These are phyloP conservation scores for Uria aalge DNA, from an alignment of 2,113 vertebrate species.

Conservation along the genomic window DNA sequence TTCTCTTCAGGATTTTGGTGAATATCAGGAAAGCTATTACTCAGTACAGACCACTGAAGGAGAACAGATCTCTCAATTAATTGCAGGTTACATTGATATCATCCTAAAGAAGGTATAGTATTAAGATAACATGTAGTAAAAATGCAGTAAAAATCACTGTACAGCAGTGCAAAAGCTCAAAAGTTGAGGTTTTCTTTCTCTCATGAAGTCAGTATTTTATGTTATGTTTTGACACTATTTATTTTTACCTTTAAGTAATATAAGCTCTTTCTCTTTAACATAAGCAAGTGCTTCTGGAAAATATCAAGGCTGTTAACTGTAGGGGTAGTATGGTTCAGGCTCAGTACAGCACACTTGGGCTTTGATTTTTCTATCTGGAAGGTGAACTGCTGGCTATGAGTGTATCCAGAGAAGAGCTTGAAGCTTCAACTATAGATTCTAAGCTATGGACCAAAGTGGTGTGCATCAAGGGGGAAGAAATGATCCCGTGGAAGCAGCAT, in stretches of 20 bases:
- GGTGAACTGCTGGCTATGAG: not conserved
- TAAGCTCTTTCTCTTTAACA: not conserved
- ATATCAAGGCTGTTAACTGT: not conserved
- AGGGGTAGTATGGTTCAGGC: not conserved
- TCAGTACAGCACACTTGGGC: not conserved
- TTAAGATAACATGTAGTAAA: not conserved
- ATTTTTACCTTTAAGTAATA: not conserved
- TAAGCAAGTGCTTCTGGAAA: not conserved
- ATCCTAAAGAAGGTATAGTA: slow-evolving; percentile 93
- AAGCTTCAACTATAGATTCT: not conserved
- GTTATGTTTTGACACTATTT: not conserved
- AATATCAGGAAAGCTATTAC: slow-evolving; percentile 99
- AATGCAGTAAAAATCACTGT: not conserved
- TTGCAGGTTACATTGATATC: slow-evolving; percentile 98
- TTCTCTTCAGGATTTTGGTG: slow-evolving; percentile 89
- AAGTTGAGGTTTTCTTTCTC: not conserved
- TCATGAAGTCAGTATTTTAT: not conserved
- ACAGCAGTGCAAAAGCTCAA: not conserved
- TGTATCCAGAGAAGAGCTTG: not conserved
- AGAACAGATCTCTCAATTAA: slow-evolving; percentile 98
- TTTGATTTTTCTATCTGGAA: not conserved
- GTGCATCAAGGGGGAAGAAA: not conserved
- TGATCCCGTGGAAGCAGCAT: not conserved
- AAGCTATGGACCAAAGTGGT: not conserved
- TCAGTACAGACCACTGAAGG: slow-evolving; percentile 98